Evolutionary conservation across 2,797 vertebrate genomes (phyloP).

Genomic region (Avahi laniger): DNA sequence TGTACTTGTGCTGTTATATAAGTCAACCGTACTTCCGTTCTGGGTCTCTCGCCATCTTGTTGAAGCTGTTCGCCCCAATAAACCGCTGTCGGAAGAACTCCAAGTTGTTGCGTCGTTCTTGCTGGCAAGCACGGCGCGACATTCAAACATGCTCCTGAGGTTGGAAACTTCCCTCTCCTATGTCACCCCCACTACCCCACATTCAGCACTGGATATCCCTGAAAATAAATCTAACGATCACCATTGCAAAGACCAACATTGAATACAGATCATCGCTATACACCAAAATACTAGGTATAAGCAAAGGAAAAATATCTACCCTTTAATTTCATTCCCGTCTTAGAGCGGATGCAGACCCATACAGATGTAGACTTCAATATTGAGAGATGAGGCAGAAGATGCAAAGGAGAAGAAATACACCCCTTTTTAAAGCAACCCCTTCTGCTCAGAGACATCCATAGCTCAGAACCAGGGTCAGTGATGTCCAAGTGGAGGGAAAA

Average conservation of each 20-base stretch:
- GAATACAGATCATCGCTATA: background rate
- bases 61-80: too few relatives aligned
- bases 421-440: background rate
- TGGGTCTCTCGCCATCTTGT: too few relatives aligned
- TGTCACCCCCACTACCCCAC: background rate
- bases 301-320: background rate
- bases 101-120: too few relatives aligned
- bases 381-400: background rate
- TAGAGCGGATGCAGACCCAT: background rate
- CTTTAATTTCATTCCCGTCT: background rate
- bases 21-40: too few relatives aligned
- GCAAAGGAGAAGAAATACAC: background rate
- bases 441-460: background rate
- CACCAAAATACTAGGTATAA: background rate
- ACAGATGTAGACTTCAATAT: background rate
- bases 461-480: background rate
- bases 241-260: background rate
- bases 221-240: background rate
- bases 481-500: background rate
- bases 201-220: background rate
- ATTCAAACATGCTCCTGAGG: background rate
- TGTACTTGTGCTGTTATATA: too few relatives aligned
- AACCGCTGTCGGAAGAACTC: too few relatives aligned
- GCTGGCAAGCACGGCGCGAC: too few relatives aligned
- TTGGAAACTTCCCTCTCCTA: background rate